These are phyloP conservation scores for Xylota sylvarum DNA, from an alignment of 2,888 invertebrate species.

Conservation along the genomic window DNA sequence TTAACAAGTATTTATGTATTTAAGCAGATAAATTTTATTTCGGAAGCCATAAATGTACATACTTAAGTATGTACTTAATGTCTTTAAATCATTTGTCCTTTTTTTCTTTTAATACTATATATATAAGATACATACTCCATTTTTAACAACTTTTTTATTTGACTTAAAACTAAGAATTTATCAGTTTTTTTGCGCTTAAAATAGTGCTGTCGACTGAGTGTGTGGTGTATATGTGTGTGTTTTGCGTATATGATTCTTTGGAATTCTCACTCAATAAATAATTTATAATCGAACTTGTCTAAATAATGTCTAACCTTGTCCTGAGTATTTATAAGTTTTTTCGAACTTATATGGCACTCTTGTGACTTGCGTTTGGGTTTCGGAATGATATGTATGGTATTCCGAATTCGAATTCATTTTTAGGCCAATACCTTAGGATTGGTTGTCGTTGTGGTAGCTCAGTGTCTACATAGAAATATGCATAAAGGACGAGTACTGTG, in stretches of 20 bases:
- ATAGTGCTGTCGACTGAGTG: slow-evolving; percentile 34
- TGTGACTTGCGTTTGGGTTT: slow-evolving; percentile 86
- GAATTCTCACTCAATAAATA: slow-evolving; percentile 71
- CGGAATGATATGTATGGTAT: slow-evolving; percentile 90
- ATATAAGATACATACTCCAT: neutral
- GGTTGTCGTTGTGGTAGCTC: slow-evolving; percentile 91
- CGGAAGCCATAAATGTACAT: slow-evolving; percentile 52
- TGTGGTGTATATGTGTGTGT: slow-evolving; percentile 16
- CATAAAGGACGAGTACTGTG: slow-evolving; percentile 91
- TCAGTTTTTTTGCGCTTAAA: slow-evolving; percentile 41
- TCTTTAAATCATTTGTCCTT: slow-evolving; percentile 19
- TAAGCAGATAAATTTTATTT: slow-evolving; percentile 9
- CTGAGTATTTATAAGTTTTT: neutral
- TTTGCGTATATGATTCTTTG: slow-evolving; percentile 30
- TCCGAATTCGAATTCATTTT: slow-evolving; percentile 91
- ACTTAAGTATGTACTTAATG: neutral
- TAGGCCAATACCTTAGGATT: slow-evolving; percentile 91
- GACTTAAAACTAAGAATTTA: slow-evolving; percentile 34
- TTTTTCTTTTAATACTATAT: too few species aligned
- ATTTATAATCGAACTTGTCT: slow-evolving; percentile 7
- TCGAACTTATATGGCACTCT: slow-evolving; percentile 78
- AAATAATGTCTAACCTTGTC: slow-evolving; percentile 3
- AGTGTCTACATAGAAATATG: slow-evolving; percentile 91
- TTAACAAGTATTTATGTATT: slow-evolving; percentile 8
- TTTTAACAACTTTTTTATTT: slow-evolving; percentile 10